Conservation (phyloP, 2,797 vertebrate genomes). For the Neosalanx taihuensis region DNA sequence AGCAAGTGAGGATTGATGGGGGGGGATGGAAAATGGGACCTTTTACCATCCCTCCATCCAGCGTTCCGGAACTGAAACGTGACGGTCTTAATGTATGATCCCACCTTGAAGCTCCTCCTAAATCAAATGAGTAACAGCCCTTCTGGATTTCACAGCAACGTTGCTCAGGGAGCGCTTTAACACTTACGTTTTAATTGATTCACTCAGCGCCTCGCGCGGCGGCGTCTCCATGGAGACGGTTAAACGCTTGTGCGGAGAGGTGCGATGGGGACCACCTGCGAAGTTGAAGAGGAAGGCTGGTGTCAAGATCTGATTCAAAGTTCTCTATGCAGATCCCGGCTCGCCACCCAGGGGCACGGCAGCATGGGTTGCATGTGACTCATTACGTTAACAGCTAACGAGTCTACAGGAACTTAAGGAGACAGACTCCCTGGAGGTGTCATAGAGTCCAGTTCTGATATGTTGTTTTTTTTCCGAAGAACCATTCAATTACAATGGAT, state of each 20-base stretch:
- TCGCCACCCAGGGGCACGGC: too few relatives aligned
- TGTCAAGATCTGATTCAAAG: not conserved
- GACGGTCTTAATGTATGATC: not conserved
- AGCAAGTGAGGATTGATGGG: too few relatives aligned
- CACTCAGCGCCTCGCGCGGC: constrained; percentile 33
- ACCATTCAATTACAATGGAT: too few relatives aligned
- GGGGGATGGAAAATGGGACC: too few relatives aligned
- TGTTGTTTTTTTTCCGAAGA: too few relatives aligned
- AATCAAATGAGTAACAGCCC: constrained; percentile 15
- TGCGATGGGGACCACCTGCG: not conserved
- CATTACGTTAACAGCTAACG: too few relatives aligned
- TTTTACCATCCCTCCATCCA: too few relatives aligned
- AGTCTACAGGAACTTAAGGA: too few relatives aligned
- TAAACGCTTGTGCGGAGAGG: constrained; percentile 10
- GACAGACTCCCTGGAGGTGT: too few relatives aligned
- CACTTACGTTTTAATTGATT: constrained; percentile 47
- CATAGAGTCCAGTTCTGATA: too few relatives aligned
- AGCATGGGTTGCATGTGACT: too few relatives aligned
- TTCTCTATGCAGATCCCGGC: too few relatives aligned
- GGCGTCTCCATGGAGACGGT: constrained; percentile 24
- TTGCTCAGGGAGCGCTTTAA: constrained; percentile 29
- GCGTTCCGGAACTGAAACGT: not conserved
- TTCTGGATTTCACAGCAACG: constrained; percentile 24
- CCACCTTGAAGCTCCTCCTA: not conserved
- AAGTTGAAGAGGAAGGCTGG: not conserved